Conservation (phyloP, 2,888 invertebrate species). For the Habrosyne pyritoides region DNA sequence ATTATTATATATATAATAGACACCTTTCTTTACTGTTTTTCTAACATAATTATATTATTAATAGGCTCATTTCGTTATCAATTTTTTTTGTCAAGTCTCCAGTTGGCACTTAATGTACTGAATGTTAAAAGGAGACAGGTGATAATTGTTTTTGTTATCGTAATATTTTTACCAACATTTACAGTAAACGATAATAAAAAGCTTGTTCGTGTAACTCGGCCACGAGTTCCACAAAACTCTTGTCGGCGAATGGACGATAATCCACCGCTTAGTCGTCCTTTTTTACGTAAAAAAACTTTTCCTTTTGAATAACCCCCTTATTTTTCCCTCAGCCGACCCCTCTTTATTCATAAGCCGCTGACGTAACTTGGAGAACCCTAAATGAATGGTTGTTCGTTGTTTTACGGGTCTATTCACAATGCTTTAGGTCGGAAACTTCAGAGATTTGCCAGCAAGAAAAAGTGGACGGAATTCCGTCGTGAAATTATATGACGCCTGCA, state of each 20-base stretch:
- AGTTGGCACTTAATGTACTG: too few relatives aligned
- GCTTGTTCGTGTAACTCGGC: constrained; percentile 59
- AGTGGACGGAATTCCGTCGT: constrained; percentile 53
- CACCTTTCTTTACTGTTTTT: neutral
- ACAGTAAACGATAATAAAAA: constrained; percentile 63
- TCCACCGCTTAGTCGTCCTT: constrained; percentile 72
- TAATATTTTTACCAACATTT: constrained; percentile 45
- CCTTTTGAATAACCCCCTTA: constrained; percentile 73
- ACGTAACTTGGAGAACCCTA: constrained; percentile 78
- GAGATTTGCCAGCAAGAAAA: constrained; percentile 68
- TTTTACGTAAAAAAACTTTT: constrained; percentile 74
- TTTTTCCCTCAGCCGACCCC: constrained; percentile 69
- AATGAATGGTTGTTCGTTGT: constrained; percentile 83
- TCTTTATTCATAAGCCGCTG: constrained; percentile 81
- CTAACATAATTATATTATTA: too few relatives aligned
- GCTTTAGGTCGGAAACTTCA: constrained; percentile 75
- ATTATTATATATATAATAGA: neutral
- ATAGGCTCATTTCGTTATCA: too few relatives aligned
- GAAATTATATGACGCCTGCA: constrained; percentile 56
- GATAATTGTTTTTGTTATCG: constrained; percentile 59
- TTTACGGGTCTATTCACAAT: constrained; percentile 82
- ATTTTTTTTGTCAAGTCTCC: too few relatives aligned
- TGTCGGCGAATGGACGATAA: constrained; percentile 74
- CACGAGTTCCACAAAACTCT: constrained; percentile 72
- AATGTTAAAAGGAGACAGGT: constrained; percentile 32